phyloP scores from a whole-genome alignment of 2,888 invertebrate species.

The Oligia strigilis region DNA sequence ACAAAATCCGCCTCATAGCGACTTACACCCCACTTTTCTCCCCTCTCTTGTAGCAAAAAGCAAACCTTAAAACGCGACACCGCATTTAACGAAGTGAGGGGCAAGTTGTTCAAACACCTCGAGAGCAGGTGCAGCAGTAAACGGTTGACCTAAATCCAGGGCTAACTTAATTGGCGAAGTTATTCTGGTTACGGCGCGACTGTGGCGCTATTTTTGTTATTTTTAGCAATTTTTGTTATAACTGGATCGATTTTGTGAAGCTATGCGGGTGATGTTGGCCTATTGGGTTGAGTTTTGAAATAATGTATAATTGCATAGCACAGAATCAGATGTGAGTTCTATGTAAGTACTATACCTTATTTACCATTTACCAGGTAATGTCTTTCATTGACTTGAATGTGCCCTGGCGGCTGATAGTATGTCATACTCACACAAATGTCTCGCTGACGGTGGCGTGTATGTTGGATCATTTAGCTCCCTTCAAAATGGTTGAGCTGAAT shows the following conservation, averaged over 20 bases:
- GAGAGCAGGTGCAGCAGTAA: constrained; percentile 54
- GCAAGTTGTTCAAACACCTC: constrained; percentile 44
- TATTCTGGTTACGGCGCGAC: constrained; percentile 53
- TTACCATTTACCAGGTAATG: no score
- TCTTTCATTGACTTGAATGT: no score
- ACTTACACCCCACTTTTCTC: neutral
- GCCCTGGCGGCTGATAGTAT: no score
- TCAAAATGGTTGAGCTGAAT: no score
- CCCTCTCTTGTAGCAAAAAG: constrained; percentile 13
- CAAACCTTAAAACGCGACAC: constrained; percentile 46
- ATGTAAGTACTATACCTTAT: no score
- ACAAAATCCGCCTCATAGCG: neutral
- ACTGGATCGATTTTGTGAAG: constrained; percentile 40
- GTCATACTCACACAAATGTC: no score
- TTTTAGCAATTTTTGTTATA: constrained; percentile 47
- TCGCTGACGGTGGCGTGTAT: no score
- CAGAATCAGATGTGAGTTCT: no score
- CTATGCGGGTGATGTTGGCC: neutral
- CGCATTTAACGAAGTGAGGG: constrained; percentile 56
- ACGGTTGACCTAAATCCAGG: constrained; percentile 66
- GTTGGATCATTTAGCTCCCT: no score
- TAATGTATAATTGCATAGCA: neutral
- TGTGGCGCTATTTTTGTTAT: constrained; percentile 33
- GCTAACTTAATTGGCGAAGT: constrained; percentile 69
- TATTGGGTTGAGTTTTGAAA: neutral